Base-by-base conservation (phyloP, 2,113 vertebrate genomes). In the Lophura nycthemera region DNA sequence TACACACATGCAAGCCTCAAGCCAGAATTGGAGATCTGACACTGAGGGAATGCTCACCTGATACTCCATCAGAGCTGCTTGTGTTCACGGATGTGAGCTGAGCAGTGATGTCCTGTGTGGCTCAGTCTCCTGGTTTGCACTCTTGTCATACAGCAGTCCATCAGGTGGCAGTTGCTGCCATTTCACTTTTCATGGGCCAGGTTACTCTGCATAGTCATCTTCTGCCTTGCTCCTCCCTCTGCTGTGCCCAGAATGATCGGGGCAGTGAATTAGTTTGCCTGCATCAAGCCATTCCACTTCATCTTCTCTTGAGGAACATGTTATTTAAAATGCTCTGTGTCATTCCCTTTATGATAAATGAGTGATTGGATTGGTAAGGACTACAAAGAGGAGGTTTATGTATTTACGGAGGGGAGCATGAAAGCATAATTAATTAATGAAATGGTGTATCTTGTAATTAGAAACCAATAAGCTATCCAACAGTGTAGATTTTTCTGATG, bases 211-310 rank as follows among this genome's bases (percentile, higher is more conserved):
- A 80, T 8, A n/a, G 13, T 17, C 43, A 11, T 43, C 38, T 63
- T 12, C 54, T 88, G 30, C 36, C 13, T 3, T 5, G 2, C 22
- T 45, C 4, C 21, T 18, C 11, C 1, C 20, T 71, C 32, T 29
- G 38, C 73, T 60, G 38, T 80, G n/a, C 79, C 45, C 50, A 48
- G 50, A 36, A n/a, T 25, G 17, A 34, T 7, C 7, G 20, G 11
- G 38, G n/a, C 57, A 65, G 75, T 1, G 1, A 36, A 34, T n/a
- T 54, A 43, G 45, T 38, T 32, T 47, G 43, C 52, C 8, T 4
- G 15, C 17, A 32, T n/a, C 1, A 0, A 25, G 24, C 10, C 3
- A 3, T 22, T 48, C 50, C 57, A 20, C 22, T 27, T 47, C 50
- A 57, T 42, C 75, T 50, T 65, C 24, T 50, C 47, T 50, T 77